Evolutionary conservation across 2,888 invertebrate species (phyloP).

Genomic region (Junonia oenone): DNA sequence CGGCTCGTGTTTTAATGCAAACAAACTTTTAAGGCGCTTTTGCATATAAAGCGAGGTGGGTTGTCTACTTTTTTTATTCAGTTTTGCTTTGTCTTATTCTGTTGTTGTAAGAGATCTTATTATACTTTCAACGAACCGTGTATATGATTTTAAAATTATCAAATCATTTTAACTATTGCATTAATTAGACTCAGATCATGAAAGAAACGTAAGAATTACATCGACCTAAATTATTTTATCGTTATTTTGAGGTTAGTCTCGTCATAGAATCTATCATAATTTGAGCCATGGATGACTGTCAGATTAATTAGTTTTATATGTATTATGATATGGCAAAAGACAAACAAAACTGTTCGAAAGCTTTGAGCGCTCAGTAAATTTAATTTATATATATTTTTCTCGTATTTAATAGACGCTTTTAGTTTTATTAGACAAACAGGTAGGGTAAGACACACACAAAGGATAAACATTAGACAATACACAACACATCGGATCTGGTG

Average conservation of each 20-base stretch:
- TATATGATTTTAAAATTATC: constrained; percentile 25
- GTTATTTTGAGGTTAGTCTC: neutral
- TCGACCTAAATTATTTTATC: neutral
- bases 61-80: constrained; percentile 76
- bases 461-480: constrained; percentile 95
- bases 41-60: constrained; percentile 81
- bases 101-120: constrained; percentile 41
- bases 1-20: constrained; percentile 80
- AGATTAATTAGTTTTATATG: constrained; percentile 44
- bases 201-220: constrained; percentile 42
- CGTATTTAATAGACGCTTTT: constrained; percentile 60
- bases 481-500: constrained; percentile 84
- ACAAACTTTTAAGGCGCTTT: constrained; percentile 80
- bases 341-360: constrained; percentile 74
- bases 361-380: constrained; percentile 64
- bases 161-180: constrained; percentile 8
- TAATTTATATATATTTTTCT: constrained; percentile 42
- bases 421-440: constrained; percentile 76
- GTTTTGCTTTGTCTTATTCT: constrained; percentile 74
- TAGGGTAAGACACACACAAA: constrained; percentile 92
- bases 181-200: constrained; percentile 58
- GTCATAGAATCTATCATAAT: constrained; percentile 56
- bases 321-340: constrained; percentile 60
- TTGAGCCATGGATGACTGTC: constrained; percentile 52
- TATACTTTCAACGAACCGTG: constrained; percentile 31